Percentiles rank a stretch among this genome's conserved stretches.
These are phyloP conservation scores for Idaea biselata DNA, from an alignment of 2,888 invertebrate genomes.

Conservation along the genomic window DNA sequence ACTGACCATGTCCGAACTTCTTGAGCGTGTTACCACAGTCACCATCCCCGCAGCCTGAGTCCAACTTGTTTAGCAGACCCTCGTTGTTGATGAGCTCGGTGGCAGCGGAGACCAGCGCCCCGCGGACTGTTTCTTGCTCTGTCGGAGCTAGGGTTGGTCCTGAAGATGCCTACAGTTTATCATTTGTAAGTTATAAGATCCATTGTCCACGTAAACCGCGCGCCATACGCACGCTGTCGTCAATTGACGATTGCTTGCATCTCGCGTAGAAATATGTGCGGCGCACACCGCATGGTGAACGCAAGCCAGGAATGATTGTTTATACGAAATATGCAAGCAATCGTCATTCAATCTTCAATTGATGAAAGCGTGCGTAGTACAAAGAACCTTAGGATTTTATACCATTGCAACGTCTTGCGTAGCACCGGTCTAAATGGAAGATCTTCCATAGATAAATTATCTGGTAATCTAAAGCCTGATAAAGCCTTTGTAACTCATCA, in stretches of 20 bases:
- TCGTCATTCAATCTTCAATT: background rate
- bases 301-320: too few species aligned
- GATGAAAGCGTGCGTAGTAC: background rate
- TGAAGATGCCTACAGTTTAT: constrained; percentile 36
- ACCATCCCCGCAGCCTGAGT: constrained; percentile 86
- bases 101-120: constrained; percentile 64
- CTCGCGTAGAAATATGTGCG: too few species aligned
- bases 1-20: constrained; percentile 79
- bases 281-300: too few species aligned
- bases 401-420: too few species aligned
- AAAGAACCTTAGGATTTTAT: too few species aligned
- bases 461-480: too few species aligned
- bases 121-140: constrained; percentile 48
- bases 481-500: too few species aligned
- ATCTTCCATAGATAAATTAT: too few species aligned
- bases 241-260: too few species aligned
- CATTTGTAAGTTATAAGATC: background rate
- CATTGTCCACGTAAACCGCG: background rate
- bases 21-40: constrained; percentile 87
- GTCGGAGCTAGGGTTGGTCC: constrained; percentile 50
- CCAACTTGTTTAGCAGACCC: constrained; percentile 83
- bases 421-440: too few species aligned
- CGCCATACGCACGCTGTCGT: too few species aligned
- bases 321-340: too few species aligned
- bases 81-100: constrained; percentile 82